Percentiles rank a stretch among this genome's conserved stretches.
Evolutionary conservation across 2,113 vertebrate genomes (phyloP).

Genomic region (Nicator chloris): DNA sequence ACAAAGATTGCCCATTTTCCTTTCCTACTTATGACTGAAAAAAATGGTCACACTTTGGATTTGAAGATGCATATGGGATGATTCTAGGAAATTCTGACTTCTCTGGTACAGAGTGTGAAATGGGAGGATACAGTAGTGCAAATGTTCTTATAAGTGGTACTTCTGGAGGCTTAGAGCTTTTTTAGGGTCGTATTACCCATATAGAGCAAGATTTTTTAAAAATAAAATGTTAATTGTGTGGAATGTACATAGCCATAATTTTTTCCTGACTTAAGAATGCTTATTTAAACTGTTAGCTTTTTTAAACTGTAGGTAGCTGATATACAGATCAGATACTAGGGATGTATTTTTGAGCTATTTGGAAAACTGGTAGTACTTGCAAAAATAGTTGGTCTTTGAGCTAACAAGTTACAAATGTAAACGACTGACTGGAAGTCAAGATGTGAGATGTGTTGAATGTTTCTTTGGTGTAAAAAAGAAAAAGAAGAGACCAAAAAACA

Average conservation of each 20-base stretch:
- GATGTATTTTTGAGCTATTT: neutral
- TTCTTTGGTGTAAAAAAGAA: fast-evolving
- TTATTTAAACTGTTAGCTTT: neutral
- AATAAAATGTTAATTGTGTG: neutral
- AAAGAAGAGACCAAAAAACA: too few species aligned
- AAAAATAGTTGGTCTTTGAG: neutral
- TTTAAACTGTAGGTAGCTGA: neutral
- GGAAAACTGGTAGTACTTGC: neutral
- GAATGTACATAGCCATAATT: neutral
- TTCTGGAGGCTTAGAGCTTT: neutral
- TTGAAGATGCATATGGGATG: neutral
- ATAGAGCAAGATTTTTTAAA: neutral
- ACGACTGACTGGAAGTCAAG: neutral
- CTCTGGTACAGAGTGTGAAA: neutral
- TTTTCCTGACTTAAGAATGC: neutral
- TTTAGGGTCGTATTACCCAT: neutral
- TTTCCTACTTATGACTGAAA: neutral
- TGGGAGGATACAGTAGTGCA: neutral
- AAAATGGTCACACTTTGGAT: neutral
- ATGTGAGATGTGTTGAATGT: neutral
- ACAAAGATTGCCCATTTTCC: neutral
- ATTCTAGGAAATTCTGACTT: neutral
- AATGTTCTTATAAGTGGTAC: neutral
- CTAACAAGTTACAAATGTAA: neutral
- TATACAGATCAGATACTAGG: neutral